Percentiles rank a stretch among this genome's conserved stretches.
These are phyloP conservation scores for Trachythela sp. DNA, from an alignment of 64 coral and sea anemone genomes.

Conservation along the genomic window DNA sequence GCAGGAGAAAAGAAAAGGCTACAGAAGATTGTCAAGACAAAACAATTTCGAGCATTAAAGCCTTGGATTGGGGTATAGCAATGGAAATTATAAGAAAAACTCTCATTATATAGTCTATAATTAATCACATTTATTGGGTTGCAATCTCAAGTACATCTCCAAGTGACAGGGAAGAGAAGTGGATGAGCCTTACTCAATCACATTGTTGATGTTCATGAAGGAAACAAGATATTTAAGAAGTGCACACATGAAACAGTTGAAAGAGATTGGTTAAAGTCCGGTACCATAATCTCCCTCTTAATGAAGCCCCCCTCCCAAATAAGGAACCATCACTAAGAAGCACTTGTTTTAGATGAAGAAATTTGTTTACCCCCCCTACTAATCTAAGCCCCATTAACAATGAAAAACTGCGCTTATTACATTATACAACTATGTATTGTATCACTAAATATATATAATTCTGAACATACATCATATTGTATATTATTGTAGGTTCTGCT, in stretches of 20 bases:
- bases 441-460: background rate
- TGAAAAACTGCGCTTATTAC: no score
- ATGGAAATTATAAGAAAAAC: no score
- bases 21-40: background rate
- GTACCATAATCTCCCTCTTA: no score
- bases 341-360: no score
- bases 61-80: constrained; percentile 5
- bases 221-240: background rate
- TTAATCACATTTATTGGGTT: constrained; percentile 1
- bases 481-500: background rate
- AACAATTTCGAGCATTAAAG: constrained; percentile 8
- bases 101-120: background rate
- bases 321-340: no score
- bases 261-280: background rate
- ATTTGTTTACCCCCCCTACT: background rate
- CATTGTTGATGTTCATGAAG: constrained; percentile 20
- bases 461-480: background rate
- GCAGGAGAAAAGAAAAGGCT: constrained; percentile 5
- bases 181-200: background rate
- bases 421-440: no score
- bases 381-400: no score
- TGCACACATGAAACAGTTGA: background rate
- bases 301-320: no score
- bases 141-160: background rate
- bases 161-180: background rate